Conservation (phyloP, 2,797 vertebrate genomes). For the Centropyge bicolor region DNA sequence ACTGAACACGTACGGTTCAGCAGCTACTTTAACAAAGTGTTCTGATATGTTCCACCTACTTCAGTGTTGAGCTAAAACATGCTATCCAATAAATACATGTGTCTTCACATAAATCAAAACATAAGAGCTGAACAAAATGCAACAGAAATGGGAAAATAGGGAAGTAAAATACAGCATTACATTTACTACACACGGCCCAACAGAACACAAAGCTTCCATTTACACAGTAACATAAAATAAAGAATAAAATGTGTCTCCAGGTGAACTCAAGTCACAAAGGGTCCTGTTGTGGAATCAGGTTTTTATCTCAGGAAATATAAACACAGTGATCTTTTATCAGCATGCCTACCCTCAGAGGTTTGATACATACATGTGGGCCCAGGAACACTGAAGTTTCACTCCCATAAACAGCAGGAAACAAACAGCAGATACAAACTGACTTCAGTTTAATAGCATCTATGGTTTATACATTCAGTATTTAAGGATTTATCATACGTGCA, state of each 20-base stretch:
- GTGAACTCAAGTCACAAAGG: conserved; percentile 7
- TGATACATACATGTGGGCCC: conserved; percentile 8
- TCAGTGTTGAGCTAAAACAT: conserved; percentile 40
- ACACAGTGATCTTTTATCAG: conserved; percentile 6
- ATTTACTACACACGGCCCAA: conserved; percentile 9
- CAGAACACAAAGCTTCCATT: conserved; percentile 3
- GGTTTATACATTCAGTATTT: conserved; percentile 79
- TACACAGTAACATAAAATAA: conserved; percentile 36
- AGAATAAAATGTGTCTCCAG: conserved; percentile 21
- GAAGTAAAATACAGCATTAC: not conserved
- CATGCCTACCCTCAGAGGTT: not conserved
- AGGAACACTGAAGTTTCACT: conserved; percentile 25
- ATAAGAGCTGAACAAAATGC: conserved; percentile 24
- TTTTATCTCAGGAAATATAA: conserved; percentile 15
- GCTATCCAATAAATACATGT: conserved; percentile 56
- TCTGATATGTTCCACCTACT: conserved; percentile 6
- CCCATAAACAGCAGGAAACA: conserved; percentile 13
- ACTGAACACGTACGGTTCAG: conserved; percentile 29
- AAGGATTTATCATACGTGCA: conserved; percentile 40
- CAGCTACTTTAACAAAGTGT: conserved; percentile 44
- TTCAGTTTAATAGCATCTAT: conserved; percentile 65
- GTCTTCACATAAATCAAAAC: conserved; percentile 40
- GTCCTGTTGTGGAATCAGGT: not conserved
- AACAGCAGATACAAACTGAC: conserved; percentile 30
- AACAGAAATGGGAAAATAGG: conserved; percentile 3